Base-by-base conservation (phyloP, 2,113 vertebrate genomes). In the Megaleporinus macrocephalus region DNA sequence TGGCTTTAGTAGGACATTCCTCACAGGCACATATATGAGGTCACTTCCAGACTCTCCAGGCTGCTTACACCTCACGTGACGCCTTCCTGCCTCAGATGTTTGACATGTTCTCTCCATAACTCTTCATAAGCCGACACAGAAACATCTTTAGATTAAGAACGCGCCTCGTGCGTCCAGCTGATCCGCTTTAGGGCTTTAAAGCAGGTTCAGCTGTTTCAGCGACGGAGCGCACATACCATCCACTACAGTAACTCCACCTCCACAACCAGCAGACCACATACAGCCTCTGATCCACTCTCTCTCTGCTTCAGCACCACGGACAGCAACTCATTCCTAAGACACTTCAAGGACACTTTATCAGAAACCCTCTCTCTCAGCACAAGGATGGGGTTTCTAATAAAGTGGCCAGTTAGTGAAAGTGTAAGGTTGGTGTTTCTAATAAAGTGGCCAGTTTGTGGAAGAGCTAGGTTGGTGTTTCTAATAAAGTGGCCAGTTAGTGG, bases 1-100 rank as follows among this genome's bases (percentile, higher is more conserved):
- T 47, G 66, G 57, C 55, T 75, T 86, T 84, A 87, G 83, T 87
- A 82, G 86, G 73, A 85, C 86, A 87, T 65, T 73, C 80, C 86
- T 85, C 73, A 70, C 65, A 87, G 86, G 83, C 86, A 85, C 65
- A 76, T 62, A 36, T 36, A 36, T 36, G 33, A 36, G 33, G 33
- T 36, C 33, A 36, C 47, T 13, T 49, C 6, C 14, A 29, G 44
- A 51, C 18, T 62, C 18, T 33, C 33, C 27, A 70, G 63, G 76
- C 55, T 78, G 27, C 30, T 55, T 41, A 47, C 30, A 47, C 74
- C 26, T 57, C 5, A 30, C 26, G 27, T 61, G 20, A 7, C n/a
- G n/a, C 55, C 59, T 26, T 61, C 6, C 26, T 27, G 61, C 55
- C 68, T 24, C 33, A 75, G 12, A 69, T 57, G 57, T 30, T 18